These are phyloP conservation scores for Triplophysa tibetana DNA, from an alignment of 2,113 vertebrate species.

Conservation along the genomic window DNA sequence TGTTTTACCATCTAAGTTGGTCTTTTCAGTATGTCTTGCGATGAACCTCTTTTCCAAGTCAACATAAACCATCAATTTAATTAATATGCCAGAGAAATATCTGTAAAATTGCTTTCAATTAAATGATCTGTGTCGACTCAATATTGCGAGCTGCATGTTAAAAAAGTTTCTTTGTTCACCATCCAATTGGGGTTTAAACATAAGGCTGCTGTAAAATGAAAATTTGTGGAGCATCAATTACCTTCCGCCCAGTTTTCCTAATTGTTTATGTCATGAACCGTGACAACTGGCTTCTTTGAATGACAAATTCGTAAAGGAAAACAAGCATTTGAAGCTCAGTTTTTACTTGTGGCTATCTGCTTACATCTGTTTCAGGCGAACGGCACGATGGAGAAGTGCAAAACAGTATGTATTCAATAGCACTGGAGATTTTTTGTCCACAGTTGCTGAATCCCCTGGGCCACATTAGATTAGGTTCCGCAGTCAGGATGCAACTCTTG, in stretches of 20 bases:
- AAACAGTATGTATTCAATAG: not conserved
- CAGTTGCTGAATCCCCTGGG: conserved; percentile 14
- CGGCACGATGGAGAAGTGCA: not conserved
- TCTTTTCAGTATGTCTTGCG: too few species aligned
- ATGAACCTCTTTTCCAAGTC: too few species aligned
- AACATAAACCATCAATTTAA: not conserved
- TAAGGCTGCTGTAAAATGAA: conserved; percentile 8
- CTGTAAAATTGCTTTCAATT: not conserved
- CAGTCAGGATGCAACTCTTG: not conserved
- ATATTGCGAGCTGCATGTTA: not conserved
- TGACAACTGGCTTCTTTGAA: conserved; percentile 8
- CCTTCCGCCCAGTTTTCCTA: conserved; percentile 12
- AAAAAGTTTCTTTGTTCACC: not conserved
- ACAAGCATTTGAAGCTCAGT: not conserved
- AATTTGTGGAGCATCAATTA: conserved; percentile 23
- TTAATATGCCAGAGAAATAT: not conserved
- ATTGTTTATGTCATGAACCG: conserved; percentile 26
- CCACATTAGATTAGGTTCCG: not conserved
- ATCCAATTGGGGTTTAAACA: conserved; percentile 5
- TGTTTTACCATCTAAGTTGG: too few species aligned
- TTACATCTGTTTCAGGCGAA: not conserved
- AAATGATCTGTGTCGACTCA: not conserved
- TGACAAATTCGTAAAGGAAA: not conserved
- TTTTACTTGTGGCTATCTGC: not conserved
- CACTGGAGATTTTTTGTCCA: not conserved